Evolutionary conservation across 2,113 vertebrate species (phyloP).

Genomic region (Camelus dromedarius): DNA sequence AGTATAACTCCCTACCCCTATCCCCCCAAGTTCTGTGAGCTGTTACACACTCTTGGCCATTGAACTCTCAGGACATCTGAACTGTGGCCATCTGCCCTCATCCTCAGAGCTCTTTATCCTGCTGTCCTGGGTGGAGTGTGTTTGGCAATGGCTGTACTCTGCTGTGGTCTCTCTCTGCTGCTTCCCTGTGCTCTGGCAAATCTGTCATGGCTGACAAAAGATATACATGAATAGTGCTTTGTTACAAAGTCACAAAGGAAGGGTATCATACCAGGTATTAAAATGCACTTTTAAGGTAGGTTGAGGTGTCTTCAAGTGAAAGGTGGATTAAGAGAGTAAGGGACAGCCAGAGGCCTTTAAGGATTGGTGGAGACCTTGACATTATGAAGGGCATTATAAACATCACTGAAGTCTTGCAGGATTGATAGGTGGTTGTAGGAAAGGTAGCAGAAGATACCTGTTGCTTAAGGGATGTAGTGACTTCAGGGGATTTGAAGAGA

Average conservation of each 20-base stretch:
- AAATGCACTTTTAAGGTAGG: slow-evolving; percentile 26
- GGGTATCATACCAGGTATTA: slow-evolving; percentile 7
- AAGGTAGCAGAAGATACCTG: neutral
- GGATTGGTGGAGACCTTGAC: neutral
- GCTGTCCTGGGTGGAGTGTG: neutral
- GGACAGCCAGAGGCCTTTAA: neutral
- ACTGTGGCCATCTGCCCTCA: neutral
- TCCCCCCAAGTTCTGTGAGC: neutral
- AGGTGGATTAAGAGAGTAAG: neutral
- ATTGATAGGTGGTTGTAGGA: neutral
- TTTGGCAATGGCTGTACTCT: neutral
- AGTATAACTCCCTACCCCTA: neutral
- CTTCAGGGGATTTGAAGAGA: slow-evolving; percentile 17
- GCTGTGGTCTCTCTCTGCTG: neutral
- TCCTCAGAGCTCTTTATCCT: neutral
- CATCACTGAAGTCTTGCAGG: neutral
- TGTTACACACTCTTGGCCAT: neutral
- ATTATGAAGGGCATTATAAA: neutral
- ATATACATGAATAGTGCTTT: neutral
- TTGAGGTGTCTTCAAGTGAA: slow-evolving; percentile 24
- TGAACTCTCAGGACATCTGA: neutral
- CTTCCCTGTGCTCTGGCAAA: neutral
- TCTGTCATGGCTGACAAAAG: neutral
- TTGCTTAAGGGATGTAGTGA: neutral
- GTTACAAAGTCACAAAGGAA: neutral